phyloP scores from a whole-genome alignment of 92 coral and sea anemone genomes.

The Montipora capitata region DNA sequence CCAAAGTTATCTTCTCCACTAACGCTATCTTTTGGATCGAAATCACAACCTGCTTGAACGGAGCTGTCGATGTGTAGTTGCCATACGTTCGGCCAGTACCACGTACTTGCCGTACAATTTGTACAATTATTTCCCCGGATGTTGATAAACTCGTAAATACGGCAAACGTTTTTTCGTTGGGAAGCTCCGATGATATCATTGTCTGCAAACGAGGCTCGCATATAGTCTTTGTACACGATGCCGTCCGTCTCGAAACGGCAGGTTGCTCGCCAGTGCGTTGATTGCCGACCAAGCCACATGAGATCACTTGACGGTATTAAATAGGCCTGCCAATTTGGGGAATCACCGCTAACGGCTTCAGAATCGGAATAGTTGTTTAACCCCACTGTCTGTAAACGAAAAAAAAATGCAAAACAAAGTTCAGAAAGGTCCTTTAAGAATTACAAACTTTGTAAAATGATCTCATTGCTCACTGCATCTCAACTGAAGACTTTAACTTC shows the following conservation, averaged over 20 bases:
- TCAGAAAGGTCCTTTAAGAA: background rate
- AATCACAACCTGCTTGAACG: background rate
- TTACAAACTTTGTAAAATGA: background rate
- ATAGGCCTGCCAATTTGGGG: conserved; percentile 47
- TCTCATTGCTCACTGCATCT: too few relatives aligned
- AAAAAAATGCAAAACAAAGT: background rate
- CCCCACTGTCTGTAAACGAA: background rate
- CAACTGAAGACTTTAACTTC: too few relatives aligned
- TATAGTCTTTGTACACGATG: conserved; percentile 12
- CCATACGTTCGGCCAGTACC: background rate
- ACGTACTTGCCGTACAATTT: background rate
- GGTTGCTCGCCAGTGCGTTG: conserved; percentile 26
- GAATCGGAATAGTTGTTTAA: background rate
- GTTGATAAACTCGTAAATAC: background rate
- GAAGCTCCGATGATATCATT: background rate
- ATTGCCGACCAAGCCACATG: background rate
- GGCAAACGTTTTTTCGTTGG: background rate
- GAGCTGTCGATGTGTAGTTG: background rate
- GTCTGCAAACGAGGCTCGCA: background rate
- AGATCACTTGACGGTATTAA: background rate
- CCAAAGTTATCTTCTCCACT: background rate
- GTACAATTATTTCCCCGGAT: background rate
- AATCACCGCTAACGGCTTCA: conserved; percentile 10
- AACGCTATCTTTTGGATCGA: background rate
- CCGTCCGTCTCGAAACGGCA: conserved; percentile 5